These are phyloP conservation scores for Diarsia dahlii DNA, from an alignment of 2,888 invertebrate genomes.

Conservation along the genomic window DNA sequence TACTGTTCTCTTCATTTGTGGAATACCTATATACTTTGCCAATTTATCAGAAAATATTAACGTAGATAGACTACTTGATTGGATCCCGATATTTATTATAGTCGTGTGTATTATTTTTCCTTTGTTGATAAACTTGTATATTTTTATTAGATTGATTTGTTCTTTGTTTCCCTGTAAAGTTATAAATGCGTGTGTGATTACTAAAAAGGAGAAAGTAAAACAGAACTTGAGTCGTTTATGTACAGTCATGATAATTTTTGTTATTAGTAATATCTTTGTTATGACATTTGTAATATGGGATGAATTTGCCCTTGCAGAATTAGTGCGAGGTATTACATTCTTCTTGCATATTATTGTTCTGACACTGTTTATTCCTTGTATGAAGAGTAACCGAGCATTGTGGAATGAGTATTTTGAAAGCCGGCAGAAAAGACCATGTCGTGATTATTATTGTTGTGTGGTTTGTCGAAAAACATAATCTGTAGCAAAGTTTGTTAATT, in stretches of 20 bases:
- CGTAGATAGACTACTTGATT: not conserved
- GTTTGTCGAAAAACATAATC: not conserved
- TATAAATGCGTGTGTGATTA: not conserved
- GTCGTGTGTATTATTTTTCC: conserved; percentile 14
- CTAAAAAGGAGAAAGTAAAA: conserved; percentile 14
- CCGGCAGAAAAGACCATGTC: conserved; percentile 8
- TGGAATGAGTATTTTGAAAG: conserved; percentile 34
- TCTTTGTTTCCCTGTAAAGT: conserved; percentile 21
- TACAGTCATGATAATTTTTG: conserved; percentile 26
- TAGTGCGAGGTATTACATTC: conserved; percentile 21
- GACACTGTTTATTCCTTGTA: conserved; percentile 30
- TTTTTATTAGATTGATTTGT: conserved; percentile 27
- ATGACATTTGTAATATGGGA: conserved; percentile 40
- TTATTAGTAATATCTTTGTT: conserved; percentile 30
- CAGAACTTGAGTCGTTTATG: conserved; percentile 39
- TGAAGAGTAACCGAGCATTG: conserved; percentile 37
- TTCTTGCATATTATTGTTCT: conserved; percentile 29
- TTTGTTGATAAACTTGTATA: conserved; percentile 4
- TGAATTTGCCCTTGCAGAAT: not conserved
- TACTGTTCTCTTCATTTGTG: not conserved
- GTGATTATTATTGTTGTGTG: conserved; percentile 21
- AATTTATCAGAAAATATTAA: not conserved
- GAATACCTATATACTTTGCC: not conserved
- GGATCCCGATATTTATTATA: conserved; percentile 6
- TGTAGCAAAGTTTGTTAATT: not conserved